phyloP scores from a whole-genome alignment of 2,888 invertebrate genomes.

The Luffia ferchaultella region DNA sequence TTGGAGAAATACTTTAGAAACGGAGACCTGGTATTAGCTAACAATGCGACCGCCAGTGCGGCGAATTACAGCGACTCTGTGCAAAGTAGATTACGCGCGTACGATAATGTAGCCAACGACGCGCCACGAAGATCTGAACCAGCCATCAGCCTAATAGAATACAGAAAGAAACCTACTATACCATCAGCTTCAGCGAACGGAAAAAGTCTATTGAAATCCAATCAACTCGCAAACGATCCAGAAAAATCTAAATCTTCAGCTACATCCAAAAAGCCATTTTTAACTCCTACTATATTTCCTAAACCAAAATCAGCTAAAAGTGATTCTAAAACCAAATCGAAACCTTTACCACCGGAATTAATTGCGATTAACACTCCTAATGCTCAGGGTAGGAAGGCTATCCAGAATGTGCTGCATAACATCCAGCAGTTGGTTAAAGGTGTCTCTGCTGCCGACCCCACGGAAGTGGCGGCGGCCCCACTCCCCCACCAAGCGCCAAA shows the following conservation, averaged over 20 bases:
- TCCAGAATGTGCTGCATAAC: constrained; percentile 54
- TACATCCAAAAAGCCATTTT: constrained; percentile 40
- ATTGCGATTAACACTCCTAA: constrained; percentile 66
- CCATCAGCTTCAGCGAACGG: constrained; percentile 31
- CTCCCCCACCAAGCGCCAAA: constrained; percentile 33
- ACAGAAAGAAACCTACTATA: constrained; percentile 40
- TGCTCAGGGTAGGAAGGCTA: constrained; percentile 47
- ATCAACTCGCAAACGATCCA: constrained; percentile 25
- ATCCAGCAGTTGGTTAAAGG: constrained; percentile 59
- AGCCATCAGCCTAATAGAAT: constrained; percentile 46
- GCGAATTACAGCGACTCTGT: constrained; percentile 82
- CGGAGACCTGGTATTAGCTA: constrained; percentile 78
- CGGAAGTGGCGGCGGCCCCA: constrained; percentile 47
- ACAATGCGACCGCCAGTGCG: constrained; percentile 77
- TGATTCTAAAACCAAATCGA: constrained; percentile 31
- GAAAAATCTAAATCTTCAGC: constrained; percentile 25
- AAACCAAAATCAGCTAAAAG: constrained; percentile 30
- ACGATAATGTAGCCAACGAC: constrained; percentile 67
- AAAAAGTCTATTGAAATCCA: constrained; percentile 50
- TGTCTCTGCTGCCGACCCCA: constrained; percentile 50
- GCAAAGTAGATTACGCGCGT: constrained; percentile 79
- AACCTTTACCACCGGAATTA: constrained; percentile 62
- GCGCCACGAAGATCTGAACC: constrained; percentile 33
- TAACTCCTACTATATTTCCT: constrained; percentile 30
- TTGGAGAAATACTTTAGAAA: constrained; percentile 85